Base-by-base conservation (phyloP, 2,888 invertebrate species). In the Eudasyphora cyanicolor region DNA sequence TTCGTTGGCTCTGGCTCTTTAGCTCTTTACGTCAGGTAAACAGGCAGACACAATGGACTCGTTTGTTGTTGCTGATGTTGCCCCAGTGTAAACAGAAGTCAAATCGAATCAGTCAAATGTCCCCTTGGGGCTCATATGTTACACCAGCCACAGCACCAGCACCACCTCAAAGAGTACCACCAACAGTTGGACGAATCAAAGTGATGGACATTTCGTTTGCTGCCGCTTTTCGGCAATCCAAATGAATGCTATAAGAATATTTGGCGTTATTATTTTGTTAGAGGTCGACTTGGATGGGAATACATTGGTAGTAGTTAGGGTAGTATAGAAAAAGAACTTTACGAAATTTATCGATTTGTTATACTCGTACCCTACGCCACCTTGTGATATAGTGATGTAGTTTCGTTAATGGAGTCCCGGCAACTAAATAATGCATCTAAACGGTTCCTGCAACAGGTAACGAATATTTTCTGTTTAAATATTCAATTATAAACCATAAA, bases 61-160 rank as follows among this genome's bases (percentile, higher is more conserved):
- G 57, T 75, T 54, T 45, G 29, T 64, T 64, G 62, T 62, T 24
- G 38, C 6, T 62, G 32, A 5, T 24, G 7, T 38, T 42, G 67
- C 67, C 84, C 49, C 78, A 79, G 84, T 84, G 85, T 82, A 85
- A 86, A 87, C 85, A 86, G 86, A 85, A 87, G 86, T 86, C 85
- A 85, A 84, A 85, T 87, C 83, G 79, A 83, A 84, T 85, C 85
- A 82, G 82, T 85, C 84, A 85, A 85, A 86, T 75, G 85, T 85
- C 86, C 83, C 85, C 86, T 75, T 79, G 84, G 82, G 86, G 79
- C 85, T 83, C 82, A 76, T 85, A 76, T 82, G 78, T 77, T 82
- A 79, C 80, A 80, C 73, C 69, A 60, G n/a, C n/a, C n/a, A n/a
- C n/a, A n/a, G n/a, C n/a, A n/a, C n/a, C n/a, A n/a, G n/a, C n/a